phyloP scores from a whole-genome alignment of 2,113 vertebrate species.

The Nicator chloris region DNA sequence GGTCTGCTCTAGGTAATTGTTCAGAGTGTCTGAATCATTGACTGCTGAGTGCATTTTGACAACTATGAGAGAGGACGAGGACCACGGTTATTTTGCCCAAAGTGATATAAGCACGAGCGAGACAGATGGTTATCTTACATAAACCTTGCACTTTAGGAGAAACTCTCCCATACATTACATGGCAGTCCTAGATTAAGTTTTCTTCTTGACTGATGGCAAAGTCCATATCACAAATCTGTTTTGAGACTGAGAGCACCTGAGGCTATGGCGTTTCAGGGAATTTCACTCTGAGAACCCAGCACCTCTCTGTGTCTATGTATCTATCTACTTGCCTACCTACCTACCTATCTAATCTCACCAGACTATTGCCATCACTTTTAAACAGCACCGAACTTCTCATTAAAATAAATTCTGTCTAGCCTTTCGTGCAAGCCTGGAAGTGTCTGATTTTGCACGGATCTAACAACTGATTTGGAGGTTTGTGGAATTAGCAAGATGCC shows the following conservation, averaged over 20 bases:
- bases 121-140: slow-evolving; percentile 1
- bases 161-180: not conserved
- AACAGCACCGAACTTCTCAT: not conserved
- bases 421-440: not conserved
- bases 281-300: not conserved
- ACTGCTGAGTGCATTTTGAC: not conserved
- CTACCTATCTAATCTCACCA: not conserved
- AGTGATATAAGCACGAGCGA: not conserved
- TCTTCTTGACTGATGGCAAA: slow-evolving; percentile 1
- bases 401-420: not conserved
- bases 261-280: not conserved
- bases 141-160: slow-evolving; percentile 10
- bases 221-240: not conserved
- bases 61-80: not conserved
- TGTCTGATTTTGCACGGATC: not conserved
- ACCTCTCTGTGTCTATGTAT: not conserved
- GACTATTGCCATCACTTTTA: not conserved
- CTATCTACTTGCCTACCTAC: not conserved
- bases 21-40: not conserved
- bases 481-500: not conserved
- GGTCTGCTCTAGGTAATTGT: not conserved
- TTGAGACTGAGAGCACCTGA: not conserved
- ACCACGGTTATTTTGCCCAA: not conserved
- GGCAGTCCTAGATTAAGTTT: slow-evolving; percentile 13
- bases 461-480: not conserved